These are phyloP conservation scores for Clarias fuscus DNA, from an alignment of 2,797 vertebrate species.

Conservation along the genomic window DNA sequence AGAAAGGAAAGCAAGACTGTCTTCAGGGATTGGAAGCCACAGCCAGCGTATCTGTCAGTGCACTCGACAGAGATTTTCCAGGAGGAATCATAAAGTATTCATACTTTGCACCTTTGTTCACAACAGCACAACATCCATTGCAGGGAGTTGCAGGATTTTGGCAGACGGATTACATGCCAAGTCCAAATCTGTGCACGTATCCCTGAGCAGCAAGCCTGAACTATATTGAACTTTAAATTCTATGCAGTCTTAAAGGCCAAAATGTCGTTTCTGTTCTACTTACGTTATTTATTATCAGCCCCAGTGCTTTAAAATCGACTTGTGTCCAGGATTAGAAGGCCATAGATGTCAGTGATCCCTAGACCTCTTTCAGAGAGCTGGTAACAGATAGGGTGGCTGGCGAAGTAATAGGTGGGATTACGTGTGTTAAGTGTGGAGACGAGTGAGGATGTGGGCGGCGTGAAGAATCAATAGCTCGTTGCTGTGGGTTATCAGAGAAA, in stretches of 20 bases:
- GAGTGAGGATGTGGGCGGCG: constrained; percentile 59
- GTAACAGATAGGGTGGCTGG: constrained; percentile 67
- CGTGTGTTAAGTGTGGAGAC: constrained; percentile 68
- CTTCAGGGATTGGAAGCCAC: constrained; percentile 20
- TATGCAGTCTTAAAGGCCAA: background rate
- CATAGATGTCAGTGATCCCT: constrained; percentile 1
- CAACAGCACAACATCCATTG: constrained; percentile 19
- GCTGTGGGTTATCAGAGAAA: constrained; percentile 60
- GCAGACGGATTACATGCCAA: constrained; percentile 27
- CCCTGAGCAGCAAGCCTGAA: constrained; percentile 12
- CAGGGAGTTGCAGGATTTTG: constrained; percentile 13
- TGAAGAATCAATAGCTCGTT: constrained; percentile 78
- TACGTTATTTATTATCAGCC: no score
- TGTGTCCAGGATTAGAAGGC: background rate
- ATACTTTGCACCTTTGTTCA: constrained; percentile 42
- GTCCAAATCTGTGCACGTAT: background rate
- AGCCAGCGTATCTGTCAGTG: constrained; percentile 20
- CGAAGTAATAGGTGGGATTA: constrained; percentile 66
- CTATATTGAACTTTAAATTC: background rate
- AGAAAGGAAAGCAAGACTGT: constrained; percentile 3
- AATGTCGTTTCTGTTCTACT: background rate
- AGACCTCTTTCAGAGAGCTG: constrained; percentile 26
- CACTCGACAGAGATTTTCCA: constrained; percentile 44
- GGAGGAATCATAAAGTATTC: constrained; percentile 58
- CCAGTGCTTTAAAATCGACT: background rate